These are phyloP conservation scores for Amphibalanus amphitrite DNA, from an alignment of 1,140 invertebrate genomes.

Conservation along the genomic window DNA sequence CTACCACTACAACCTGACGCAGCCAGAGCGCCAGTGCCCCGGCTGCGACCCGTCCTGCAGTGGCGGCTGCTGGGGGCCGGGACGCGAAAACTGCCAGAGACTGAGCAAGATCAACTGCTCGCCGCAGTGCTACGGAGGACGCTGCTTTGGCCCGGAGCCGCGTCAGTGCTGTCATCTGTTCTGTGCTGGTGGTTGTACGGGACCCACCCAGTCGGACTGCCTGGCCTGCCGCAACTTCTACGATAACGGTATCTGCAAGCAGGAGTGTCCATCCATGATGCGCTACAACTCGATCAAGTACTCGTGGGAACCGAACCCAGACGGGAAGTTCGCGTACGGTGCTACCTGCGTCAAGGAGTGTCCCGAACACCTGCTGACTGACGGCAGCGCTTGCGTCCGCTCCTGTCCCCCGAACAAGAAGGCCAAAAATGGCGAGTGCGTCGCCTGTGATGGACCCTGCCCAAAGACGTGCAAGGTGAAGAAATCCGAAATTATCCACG, in stretches of 20 bases:
- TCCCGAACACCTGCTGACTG: constrained; percentile 78
- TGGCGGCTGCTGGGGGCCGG: constrained; percentile 82
- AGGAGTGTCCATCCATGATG: constrained; percentile 86
- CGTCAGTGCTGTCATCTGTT: constrained; percentile 90
- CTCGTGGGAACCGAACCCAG: constrained; percentile 75
- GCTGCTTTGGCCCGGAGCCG: constrained; percentile 79
- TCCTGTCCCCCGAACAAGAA: constrained; percentile 81
- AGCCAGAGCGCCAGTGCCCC: constrained; percentile 24
- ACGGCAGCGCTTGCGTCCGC: constrained; percentile 81
- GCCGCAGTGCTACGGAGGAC: constrained; percentile 76
- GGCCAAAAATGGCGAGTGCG: constrained; percentile 70
- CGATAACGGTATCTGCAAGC: constrained; percentile 83
- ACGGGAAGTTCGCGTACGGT: constrained; percentile 92
- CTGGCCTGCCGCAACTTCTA: constrained; percentile 89
- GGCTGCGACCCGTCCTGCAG: constrained; percentile 48
- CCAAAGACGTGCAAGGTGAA: constrained; percentile 60
- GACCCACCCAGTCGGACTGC: constrained; percentile 82
- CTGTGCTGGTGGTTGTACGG: constrained; percentile 87
- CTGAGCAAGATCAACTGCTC: constrained; percentile 88
- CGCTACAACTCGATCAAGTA: constrained; percentile 80
- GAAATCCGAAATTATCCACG: constrained; percentile 46
- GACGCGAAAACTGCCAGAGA: constrained; percentile 79
- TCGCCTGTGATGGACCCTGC: constrained; percentile 83
- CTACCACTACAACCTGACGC: constrained; percentile 65
- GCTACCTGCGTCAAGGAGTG: constrained; percentile 90